These are phyloP conservation scores for Teleiodes luculella DNA, from an alignment of 2,888 invertebrate genomes.

Conservation along the genomic window DNA sequence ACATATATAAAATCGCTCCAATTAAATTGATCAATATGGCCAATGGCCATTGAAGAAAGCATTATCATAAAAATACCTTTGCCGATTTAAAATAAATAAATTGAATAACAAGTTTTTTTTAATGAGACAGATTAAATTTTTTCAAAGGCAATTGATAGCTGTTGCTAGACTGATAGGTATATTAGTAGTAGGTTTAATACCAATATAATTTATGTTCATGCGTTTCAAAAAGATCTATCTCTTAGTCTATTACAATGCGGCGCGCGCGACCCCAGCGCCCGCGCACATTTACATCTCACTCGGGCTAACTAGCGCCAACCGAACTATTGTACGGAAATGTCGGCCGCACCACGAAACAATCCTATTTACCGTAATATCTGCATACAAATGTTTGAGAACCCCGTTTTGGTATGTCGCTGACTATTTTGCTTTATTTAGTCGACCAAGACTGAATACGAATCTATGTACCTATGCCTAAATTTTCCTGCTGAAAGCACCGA, in stretches of 20 bases:
- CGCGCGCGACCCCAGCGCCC: conserved; percentile 42
- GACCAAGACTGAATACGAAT: conserved; percentile 8
- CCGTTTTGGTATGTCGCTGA: conserved; percentile 37
- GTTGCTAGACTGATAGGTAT: too few species aligned
- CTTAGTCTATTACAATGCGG: conserved; percentile 53
- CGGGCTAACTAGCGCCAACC: conserved; percentile 53
- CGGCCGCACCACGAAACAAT: conserved; percentile 66
- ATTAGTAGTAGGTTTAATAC: too few species aligned
- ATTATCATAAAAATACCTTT: too few species aligned
- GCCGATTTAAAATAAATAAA: too few species aligned
- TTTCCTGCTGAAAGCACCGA: neutral
- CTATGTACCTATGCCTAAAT: neutral
- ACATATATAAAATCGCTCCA: too few species aligned
- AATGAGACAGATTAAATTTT: too few species aligned
- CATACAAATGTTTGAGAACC: conserved; percentile 65
- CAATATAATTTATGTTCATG: too few species aligned
- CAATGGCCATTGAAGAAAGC: too few species aligned
- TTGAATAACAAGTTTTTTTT: too few species aligned
- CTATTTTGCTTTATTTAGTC: conserved; percentile 16
- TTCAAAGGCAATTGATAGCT: too few species aligned
- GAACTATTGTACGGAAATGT: conserved; percentile 73
- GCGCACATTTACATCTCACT: conserved; percentile 56
- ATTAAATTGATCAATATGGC: too few species aligned
- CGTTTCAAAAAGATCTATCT: too few species aligned
- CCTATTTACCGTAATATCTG: conserved; percentile 64